These are phyloP conservation scores for Mimachlamys varia DNA, from an alignment of 2,888 invertebrate species.

Conservation along the genomic window DNA sequence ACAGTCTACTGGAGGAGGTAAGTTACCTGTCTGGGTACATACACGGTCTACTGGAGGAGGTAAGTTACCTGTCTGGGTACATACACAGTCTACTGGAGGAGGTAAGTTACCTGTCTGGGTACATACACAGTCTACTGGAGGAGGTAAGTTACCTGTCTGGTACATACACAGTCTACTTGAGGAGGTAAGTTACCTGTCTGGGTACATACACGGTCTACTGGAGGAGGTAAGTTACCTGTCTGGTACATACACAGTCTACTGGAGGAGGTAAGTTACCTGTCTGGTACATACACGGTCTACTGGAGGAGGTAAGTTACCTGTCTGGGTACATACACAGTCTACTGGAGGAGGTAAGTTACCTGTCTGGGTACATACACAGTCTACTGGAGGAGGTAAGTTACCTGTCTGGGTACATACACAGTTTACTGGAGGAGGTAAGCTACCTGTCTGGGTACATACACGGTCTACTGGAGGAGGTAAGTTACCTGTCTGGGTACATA, in stretches of 20 bases:
- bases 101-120: conserved; percentile 78
- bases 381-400: conserved; percentile 80
- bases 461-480: conserved; percentile 79
- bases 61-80: conserved; percentile 78
- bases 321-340: conserved; percentile 78
- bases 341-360: conserved; percentile 80
- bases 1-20: conserved; percentile 79
- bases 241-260: conserved; percentile 79
- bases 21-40: conserved; percentile 78
- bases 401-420: conserved; percentile 77
- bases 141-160: too few species aligned
- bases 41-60: conserved; percentile 79
- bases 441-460: conserved; percentile 78
- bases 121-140: conserved; percentile 79
- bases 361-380: conserved; percentile 78
- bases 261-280: too few species aligned
- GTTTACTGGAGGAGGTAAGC: conserved; percentile 80
- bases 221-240: too few species aligned
- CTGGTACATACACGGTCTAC: conserved; percentile 78
- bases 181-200: conserved; percentile 75
- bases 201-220: conserved; percentile 79
- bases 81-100: conserved; percentile 79
- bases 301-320: conserved; percentile 80
- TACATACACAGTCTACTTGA: conserved; percentile 79
- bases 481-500: conserved; percentile 78